Conservation (phyloP, 2,797 vertebrate genomes). For the Smutsia gigantea region DNA sequence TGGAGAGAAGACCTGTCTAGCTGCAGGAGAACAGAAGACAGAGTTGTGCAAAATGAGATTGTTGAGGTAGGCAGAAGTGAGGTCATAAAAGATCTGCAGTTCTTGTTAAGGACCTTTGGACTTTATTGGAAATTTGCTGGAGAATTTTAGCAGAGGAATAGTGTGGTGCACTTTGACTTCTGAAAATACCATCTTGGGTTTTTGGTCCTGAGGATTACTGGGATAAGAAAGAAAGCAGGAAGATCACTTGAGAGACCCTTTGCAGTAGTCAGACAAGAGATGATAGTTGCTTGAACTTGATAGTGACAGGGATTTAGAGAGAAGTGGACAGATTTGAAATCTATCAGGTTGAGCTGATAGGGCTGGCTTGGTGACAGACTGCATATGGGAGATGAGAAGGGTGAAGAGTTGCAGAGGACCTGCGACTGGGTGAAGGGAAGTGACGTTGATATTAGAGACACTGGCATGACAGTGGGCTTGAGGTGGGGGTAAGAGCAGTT, state of each 20-base stretch:
- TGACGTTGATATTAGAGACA: neutral
- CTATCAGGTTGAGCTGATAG: rapidly evolving
- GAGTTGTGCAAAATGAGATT: neutral
- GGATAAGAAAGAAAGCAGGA: neutral
- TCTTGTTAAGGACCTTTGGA: neutral
- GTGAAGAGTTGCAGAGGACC: too few relatives aligned
- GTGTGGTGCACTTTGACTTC: too few relatives aligned
- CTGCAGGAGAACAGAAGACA: neutral
- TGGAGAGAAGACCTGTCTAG: neutral
- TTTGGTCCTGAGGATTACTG: neutral
- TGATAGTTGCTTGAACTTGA: neutral
- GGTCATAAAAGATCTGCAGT: rapidly evolving
- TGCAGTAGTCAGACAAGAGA: neutral
- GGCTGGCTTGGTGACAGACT: too few relatives aligned
- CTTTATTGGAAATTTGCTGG: neutral
- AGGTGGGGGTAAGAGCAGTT: neutral
- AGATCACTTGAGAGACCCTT: neutral
- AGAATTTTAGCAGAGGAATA: neutral
- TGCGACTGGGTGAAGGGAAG: too few relatives aligned
- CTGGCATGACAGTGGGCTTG: rapidly evolving
- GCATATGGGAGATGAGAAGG: neutral
- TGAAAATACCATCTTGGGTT: too few relatives aligned
- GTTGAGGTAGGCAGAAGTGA: rapidly evolving
- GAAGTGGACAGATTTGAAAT: neutral
- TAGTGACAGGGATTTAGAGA: neutral